Evolutionary conservation across 2,888 invertebrate species (phyloP), one percentile per base, ranked within the genome.

Genomic region (Perizoma flavofasciatum): DNA sequence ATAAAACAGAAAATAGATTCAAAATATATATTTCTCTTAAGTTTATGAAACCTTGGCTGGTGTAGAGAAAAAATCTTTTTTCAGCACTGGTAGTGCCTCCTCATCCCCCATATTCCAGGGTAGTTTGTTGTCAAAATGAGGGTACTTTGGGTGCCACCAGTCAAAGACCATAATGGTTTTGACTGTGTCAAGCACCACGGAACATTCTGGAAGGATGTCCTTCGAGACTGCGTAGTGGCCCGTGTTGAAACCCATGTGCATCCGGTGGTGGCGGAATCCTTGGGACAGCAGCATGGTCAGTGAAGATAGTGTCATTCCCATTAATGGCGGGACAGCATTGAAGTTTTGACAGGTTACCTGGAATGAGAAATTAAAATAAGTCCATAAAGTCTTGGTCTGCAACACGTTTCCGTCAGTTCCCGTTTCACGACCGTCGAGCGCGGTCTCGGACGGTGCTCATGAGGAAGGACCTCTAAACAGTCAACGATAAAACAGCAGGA

Each of bases 321-420:
- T 91, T 4, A 95, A 86, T 4, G 93, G 92, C 0, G 94, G 94
- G 5, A 94, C 85, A 63, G 92, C 89, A 67, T 93, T 88, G 69
- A 93, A 93, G 63, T 89, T 87, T 67, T 88, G 80, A 70, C 94
- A 94, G 51, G 88, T 91, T 5, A 95, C 93, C 92, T 94, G 83
- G 0, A 85, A 84, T 34, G 7, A 11, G 37, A 46, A 37, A 37
- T 37, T 3, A 1, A 37, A 37, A 22, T 22, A 22, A 22, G 3
- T 22, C 22, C 22, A 22, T 22, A 22, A 22, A 22, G 22, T 22
- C 22, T 2, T 22, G 22, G 22, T 22, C n/a, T n/a, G n/a, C n/a
- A n/a, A n/a, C n/a, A n/a, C n/a, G n/a, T n/a, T n/a, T n/a, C n/a
- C n/a, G n/a, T n/a, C n/a, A 22, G 22, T 22, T 22, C 22, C 22